A percentile compares a stretch with the other conserved stretches of the same genome.
phyloP scores from a whole-genome alignment of 2,797 vertebrate species.

The Danio choprae region DNA sequence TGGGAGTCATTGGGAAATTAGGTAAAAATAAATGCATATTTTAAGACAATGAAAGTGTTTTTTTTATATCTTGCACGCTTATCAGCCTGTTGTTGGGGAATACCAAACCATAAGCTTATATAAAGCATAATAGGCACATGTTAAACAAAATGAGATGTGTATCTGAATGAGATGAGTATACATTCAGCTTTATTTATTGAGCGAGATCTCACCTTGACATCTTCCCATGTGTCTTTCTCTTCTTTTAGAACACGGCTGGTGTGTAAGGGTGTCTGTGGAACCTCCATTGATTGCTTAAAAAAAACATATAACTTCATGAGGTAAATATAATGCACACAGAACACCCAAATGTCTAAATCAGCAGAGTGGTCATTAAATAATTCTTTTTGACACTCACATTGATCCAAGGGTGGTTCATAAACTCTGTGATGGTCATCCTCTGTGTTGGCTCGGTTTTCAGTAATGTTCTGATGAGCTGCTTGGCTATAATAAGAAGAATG shows the following conservation, averaged over 20 bases:
- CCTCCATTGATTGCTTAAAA: conserved; percentile 92
- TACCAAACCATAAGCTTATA: too few relatives aligned
- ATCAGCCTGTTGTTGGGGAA: too few relatives aligned
- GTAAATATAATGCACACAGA: neutral
- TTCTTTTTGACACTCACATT: conserved; percentile 80
- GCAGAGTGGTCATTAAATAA: neutral
- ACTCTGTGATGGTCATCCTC: conserved; percentile 97
- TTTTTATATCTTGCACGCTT: too few relatives aligned
- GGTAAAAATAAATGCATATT: too few relatives aligned
- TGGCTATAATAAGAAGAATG: conserved; percentile 77
- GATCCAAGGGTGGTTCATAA: conserved; percentile 99
- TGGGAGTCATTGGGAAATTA: too few relatives aligned
- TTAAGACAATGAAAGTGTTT: too few relatives aligned
- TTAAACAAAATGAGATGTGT: too few relatives aligned
- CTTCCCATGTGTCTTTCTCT: conserved; percentile 96
- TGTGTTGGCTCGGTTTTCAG: conserved; percentile 96
- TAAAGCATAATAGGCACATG: too few relatives aligned
- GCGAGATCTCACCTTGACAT: conserved; percentile 87
- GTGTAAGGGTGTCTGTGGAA: conserved; percentile 96
- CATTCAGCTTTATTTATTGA: too few relatives aligned
- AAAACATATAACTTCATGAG: neutral
- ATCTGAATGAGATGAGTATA: too few relatives aligned
- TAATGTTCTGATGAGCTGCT: conserved; percentile 92
- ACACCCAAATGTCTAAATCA: neutral
- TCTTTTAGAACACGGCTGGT: conserved; percentile 96